Percentiles rank a stretch among this genome's conserved stretches.
Evolutionary conservation across 2,888 invertebrate genomes (phyloP).

Genomic region (Bombylius discolor): DNA sequence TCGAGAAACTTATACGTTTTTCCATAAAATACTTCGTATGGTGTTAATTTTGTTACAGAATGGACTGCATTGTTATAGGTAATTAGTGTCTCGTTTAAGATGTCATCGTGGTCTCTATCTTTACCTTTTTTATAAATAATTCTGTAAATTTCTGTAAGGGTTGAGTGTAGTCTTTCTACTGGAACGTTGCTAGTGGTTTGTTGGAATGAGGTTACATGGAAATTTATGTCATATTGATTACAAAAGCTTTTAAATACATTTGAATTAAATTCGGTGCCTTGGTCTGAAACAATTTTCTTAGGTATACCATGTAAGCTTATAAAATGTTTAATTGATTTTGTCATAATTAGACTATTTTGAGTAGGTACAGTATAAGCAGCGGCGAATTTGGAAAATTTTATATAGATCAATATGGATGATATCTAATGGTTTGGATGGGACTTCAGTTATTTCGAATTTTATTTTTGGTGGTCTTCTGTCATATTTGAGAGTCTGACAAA

Average conservation of each 20-base stretch:
- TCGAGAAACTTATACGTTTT: background rate
- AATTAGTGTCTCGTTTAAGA: background rate
- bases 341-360: slow-evolving; percentile 6
- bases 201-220: slow-evolving; percentile 1
- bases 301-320: slow-evolving; percentile 8
- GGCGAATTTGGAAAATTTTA: slow-evolving; percentile 10
- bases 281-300: slow-evolving; percentile 6
- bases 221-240: slow-evolving; percentile 7
- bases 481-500: slow-evolving; percentile 10
- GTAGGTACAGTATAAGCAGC: slow-evolving; percentile 4
- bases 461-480: slow-evolving; percentile 12
- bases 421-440: slow-evolving; percentile 11
- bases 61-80: background rate
- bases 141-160: slow-evolving; percentile 13
- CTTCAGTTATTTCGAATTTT: slow-evolving; percentile 13
- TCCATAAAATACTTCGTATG: slow-evolving; percentile 2
- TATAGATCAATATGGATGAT: slow-evolving; percentile 13
- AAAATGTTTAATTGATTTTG: slow-evolving; percentile 2
- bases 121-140: slow-evolving; percentile 4
- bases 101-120: background rate
- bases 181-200: slow-evolving; percentile 9
- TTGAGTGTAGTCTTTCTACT: slow-evolving; percentile 13
- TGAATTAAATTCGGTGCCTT: slow-evolving; percentile 10
- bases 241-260: slow-evolving; percentile 12
- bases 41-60: background rate